A percentile compares a stretch with the other conserved stretches of the same genome.
Conservation (phyloP, 1,140 invertebrate species). For the Ectropis grisescens region DNA sequence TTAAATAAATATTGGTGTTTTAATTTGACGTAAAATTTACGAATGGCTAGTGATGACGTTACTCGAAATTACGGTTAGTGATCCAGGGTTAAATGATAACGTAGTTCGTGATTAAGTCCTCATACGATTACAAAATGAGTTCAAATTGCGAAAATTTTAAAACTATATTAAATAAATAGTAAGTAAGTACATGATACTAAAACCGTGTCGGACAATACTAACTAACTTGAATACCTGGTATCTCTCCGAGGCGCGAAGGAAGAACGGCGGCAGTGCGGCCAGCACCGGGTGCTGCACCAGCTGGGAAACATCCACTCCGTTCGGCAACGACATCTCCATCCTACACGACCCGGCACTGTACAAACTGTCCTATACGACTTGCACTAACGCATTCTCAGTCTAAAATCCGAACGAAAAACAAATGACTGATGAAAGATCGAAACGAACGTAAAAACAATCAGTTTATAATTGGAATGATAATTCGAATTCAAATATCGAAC, state of each 20-base stretch:
- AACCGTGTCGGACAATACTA: not conserved
- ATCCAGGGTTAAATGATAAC: no score
- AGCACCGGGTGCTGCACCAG: slow-evolving; percentile 89
- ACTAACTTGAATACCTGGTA: slow-evolving; percentile 75
- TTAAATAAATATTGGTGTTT: no score
- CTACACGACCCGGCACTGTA: slow-evolving; percentile 2
- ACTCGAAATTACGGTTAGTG: no score
- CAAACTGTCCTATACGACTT: not conserved
- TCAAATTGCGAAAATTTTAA: no score
- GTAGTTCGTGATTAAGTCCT: no score
- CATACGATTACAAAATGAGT: no score
- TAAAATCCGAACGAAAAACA: not conserved
- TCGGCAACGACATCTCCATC: slow-evolving; percentile 80
- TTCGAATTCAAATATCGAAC: no score
- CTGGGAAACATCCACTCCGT: slow-evolving; percentile 85
- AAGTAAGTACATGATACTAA: no score
- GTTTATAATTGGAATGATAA: not conserved
- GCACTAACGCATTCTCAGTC: not conserved
- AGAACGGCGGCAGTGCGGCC: slow-evolving; percentile 83
- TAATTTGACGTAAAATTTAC: no score
- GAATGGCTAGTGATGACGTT: no score
- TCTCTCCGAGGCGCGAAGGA: slow-evolving; percentile 89
- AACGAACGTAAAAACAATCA: not conserved
- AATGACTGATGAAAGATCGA: not conserved
- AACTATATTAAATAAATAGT: no score